These are phyloP conservation scores for Microcebus ravelobensis DNA, from an alignment of 2,113 vertebrate species.

Conservation along the genomic window DNA sequence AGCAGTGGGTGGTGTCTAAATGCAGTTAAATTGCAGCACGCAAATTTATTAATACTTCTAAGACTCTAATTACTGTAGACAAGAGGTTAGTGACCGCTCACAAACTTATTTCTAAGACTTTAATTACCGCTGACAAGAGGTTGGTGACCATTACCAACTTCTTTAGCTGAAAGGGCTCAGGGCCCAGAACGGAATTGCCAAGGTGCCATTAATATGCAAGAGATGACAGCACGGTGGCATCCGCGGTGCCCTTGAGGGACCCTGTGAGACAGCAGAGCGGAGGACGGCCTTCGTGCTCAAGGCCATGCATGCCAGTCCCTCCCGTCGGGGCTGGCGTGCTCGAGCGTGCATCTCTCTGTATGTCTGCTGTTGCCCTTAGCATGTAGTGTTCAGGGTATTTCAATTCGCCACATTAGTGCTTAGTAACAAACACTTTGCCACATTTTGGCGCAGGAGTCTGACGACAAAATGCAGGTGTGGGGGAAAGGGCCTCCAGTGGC, in stretches of 20 bases:
- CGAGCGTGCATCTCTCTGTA: background rate
- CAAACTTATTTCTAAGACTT: background rate
- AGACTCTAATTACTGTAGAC: background rate
- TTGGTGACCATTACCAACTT: background rate
- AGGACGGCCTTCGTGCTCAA: fast-evolving
- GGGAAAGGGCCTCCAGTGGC: fast-evolving
- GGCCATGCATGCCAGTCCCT: fast-evolving
- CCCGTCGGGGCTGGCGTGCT: fast-evolving
- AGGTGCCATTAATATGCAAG: no score
- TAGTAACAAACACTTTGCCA: background rate
- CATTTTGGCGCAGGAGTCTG: no score
- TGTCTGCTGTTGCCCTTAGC: background rate
- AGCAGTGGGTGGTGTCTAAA: background rate
- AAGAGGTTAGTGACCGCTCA: background rate
- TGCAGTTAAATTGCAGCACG: no score
- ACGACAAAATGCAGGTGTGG: no score
- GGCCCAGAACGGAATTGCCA: background rate
- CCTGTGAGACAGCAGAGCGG: background rate
- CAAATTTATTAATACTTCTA: background rate
- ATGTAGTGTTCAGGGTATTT: background rate
- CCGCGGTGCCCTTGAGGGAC: no score
- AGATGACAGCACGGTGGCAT: background rate
- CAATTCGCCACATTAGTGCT: background rate
- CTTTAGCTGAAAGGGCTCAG: background rate
- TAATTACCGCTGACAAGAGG: background rate